Base-by-base conservation (phyloP, 2,113 vertebrate genomes). In the Atractosteus spatula region DNA sequence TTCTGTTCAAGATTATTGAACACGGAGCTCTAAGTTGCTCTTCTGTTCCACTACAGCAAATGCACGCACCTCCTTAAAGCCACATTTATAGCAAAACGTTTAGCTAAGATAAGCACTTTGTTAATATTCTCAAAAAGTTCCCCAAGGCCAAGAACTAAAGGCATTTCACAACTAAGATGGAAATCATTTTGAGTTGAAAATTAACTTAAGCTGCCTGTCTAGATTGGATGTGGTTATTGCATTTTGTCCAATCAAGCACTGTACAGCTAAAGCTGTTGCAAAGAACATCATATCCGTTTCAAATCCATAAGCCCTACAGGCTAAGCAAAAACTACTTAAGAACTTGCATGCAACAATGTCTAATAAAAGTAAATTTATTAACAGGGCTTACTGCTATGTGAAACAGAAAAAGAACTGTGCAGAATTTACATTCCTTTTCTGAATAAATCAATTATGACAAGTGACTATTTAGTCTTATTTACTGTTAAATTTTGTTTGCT, bases 141-240 rank as follows among this genome's bases (percentile, higher is more conserved):
- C 41, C 55, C 59, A 44, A 54, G n/a, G 41, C 74, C 66, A 45
- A 63, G 79, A 77, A 79, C 68, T 55, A n/a, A 3, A 43, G 16
- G n/a, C 8, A 75, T 88, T 86, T 85, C 83, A 79, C 78, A 85
- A 86, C 8, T n/a, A 55, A 0, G n/a, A 71, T 65, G 78, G 62
- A 77, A 80, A 82, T 76, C 67, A 76, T 76, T 71, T 75, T 8
- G 77, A 54, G 86, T 82, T 16, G 85, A 70, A 80, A 17, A 90
- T 90, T 89, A 89, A 87, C 88, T 42, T 72, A 76, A 86, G 76
- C 72, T 74, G 69, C 70, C 66, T 68, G 45, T 29, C 14, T 8
- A 51, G 47, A 51, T 43, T 44, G 17, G 16, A 47, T 44, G 12
- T 43, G 59, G 61, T 10, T 56, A 4, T 12, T 6, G 47, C 3